These are phyloP conservation scores for Drosophila funebris DNA, from an alignment of 1,140 invertebrate genomes.

Conservation along the genomic window DNA sequence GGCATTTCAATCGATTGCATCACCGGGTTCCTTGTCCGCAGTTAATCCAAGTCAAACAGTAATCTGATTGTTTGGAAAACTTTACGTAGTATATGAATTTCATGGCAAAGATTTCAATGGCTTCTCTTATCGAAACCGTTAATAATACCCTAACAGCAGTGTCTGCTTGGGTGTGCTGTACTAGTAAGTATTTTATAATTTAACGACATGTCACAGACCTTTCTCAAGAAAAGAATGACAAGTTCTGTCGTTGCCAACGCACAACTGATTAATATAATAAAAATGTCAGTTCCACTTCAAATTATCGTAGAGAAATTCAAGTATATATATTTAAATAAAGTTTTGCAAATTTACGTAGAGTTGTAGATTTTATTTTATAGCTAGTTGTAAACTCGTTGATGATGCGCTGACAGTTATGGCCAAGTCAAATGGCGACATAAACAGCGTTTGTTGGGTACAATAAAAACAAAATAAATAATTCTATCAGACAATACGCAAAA, in stretches of 20 bases:
- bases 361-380: background rate
- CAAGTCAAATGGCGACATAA: constrained; percentile 18
- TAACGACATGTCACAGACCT: background rate
- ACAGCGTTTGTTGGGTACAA: background rate
- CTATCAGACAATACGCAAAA: constrained; percentile 14
- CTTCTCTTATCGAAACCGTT: background rate
- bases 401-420: background rate
- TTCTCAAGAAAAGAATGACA: background rate
- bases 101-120: constrained; percentile 1
- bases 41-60: constrained; percentile 28
- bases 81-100: background rate
- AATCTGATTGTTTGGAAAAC: constrained; percentile 22
- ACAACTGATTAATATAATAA: background rate
- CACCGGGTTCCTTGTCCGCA: background rate
- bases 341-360: constrained; percentile 2
- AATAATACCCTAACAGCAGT: background rate
- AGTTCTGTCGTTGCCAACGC: constrained; percentile 10
- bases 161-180: background rate
- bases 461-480: constrained; percentile 21
- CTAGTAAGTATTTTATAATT: background rate
- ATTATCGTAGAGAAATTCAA: background rate
- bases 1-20: constrained; percentile 14
- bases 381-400: background rate
- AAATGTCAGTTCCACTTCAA: background rate
- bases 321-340: background rate